A percentile compares a stretch with the other conserved stretches of the same genome.
These are phyloP conservation scores for Cetonia aurata DNA, from an alignment of 2,888 invertebrate species.

Conservation along the genomic window DNA sequence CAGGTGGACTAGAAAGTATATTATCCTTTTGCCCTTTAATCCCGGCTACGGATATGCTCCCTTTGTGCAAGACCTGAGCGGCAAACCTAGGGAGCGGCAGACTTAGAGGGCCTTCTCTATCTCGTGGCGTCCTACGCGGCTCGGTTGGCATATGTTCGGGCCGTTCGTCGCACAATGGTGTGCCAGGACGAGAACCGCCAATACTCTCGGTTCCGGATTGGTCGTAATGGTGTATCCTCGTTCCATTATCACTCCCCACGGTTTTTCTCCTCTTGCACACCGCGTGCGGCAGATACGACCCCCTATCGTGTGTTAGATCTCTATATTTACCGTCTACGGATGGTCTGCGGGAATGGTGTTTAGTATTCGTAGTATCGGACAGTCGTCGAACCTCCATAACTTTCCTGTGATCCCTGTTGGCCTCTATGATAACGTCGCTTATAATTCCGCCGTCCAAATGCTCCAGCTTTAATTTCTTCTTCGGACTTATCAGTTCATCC, in stretches of 20 bases:
- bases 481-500: slow-evolving; percentile 76
- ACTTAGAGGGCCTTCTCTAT: slow-evolving; percentile 78
- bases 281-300: slow-evolving; percentile 64
- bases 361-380: slow-evolving; percentile 65
- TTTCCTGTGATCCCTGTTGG: slow-evolving; percentile 65
- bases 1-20: slow-evolving; percentile 62
- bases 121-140: slow-evolving; percentile 74
- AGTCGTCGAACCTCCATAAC: slow-evolving; percentile 70
- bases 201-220: slow-evolving; percentile 73
- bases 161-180: slow-evolving; percentile 85
- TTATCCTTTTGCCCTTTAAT: slow-evolving; percentile 64
- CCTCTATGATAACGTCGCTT: slow-evolving; percentile 64
- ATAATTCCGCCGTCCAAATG: slow-evolving; percentile 61
- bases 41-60: slow-evolving; percentile 64
- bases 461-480: slow-evolving; percentile 76
- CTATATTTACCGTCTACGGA: slow-evolving; percentile 68
- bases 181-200: slow-evolving; percentile 85
- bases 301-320: slow-evolving; percentile 53
- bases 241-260: slow-evolving; percentile 61
- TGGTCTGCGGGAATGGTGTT: slow-evolving; percentile 67
- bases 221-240: slow-evolving; percentile 68
- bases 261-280: slow-evolving; percentile 72
- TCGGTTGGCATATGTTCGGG: slow-evolving; percentile 83
- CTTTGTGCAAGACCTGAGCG: slow-evolving; percentile 69
- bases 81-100: slow-evolving; percentile 92